Percentiles rank a stretch among this genome's conserved stretches.
phyloP scores from a whole-genome alignment of 2,797 vertebrate species.

The Gallirallus australis region DNA sequence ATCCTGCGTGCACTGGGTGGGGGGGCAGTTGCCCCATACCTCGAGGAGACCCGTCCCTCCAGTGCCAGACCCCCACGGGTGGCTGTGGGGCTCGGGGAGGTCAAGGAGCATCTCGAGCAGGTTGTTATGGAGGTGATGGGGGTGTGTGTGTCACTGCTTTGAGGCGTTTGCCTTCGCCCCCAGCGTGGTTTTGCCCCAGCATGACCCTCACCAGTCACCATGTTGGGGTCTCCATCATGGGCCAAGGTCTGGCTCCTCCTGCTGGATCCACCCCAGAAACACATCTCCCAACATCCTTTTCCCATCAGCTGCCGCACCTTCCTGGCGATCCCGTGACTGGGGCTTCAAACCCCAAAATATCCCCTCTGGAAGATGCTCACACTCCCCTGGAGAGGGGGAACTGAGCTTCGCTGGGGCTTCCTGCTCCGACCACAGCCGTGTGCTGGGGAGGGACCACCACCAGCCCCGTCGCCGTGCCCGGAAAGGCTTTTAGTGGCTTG shows the following conservation, averaged over 20 bases:
- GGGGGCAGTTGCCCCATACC: too few relatives aligned
- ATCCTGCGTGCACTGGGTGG: too few relatives aligned
- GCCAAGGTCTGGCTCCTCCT: not conserved
- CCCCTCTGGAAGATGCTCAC: not conserved
- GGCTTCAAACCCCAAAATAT: not conserved
- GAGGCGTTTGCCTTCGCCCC: not conserved
- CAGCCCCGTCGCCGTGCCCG: fast-evolving
- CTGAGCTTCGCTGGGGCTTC: not conserved
- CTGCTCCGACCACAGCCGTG: not conserved
- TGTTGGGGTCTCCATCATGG: fast-evolving
- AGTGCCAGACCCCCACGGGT: not conserved
- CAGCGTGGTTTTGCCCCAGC: not conserved
- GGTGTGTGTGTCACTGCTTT: too few relatives aligned
- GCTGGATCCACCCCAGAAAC: not conserved
- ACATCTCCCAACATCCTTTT: not conserved
- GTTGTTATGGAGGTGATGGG: not conserved
- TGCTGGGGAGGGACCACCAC: not conserved
- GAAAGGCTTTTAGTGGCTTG: constrained; percentile 33
- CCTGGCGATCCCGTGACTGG: not conserved
- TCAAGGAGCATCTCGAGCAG: not conserved
- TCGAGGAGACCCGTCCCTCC: not conserved
- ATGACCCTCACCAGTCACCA: fast-evolving
- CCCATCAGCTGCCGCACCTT: not conserved
- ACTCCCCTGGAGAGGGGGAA: too few relatives aligned
- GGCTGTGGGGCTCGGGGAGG: not conserved